Evolutionary conservation across 2,797 vertebrate genomes (phyloP).

Genomic region (Falco columbarius): DNA sequence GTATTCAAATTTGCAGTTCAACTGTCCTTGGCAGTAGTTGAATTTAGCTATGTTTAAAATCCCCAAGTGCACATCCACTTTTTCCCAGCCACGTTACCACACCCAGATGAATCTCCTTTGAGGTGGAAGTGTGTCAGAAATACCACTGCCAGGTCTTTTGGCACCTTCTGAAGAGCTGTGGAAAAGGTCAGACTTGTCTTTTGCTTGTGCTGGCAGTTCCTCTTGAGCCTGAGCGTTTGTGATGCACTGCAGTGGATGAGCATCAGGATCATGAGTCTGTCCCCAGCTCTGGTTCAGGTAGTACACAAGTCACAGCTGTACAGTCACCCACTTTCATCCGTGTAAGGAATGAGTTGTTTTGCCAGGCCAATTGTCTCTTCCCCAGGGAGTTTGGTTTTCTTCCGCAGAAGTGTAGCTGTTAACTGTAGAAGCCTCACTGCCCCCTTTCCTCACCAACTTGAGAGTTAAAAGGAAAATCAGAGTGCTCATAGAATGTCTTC

Average conservation of each 20-base stretch:
- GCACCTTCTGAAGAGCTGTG: neutral
- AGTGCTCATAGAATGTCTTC: too few relatives aligned
- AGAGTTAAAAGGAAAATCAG: neutral
- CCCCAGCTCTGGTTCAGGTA: neutral
- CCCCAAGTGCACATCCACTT: neutral
- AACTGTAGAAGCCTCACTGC: neutral
- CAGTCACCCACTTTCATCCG: neutral
- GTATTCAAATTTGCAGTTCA: neutral
- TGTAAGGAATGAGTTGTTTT: neutral
- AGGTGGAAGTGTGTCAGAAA: neutral
- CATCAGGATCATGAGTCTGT: neutral
- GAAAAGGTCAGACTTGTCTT: neutral
- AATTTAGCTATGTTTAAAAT: neutral
- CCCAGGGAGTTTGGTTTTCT: neutral
- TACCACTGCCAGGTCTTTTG: neutral
- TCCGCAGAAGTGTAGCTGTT: neutral
- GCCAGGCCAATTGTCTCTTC: neutral
- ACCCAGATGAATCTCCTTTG: neutral
- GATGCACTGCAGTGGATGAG: rapidly evolving
- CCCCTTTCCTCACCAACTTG: neutral
- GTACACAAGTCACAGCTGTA: neutral
- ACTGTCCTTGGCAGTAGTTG: neutral
- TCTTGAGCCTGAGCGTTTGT: neutral
- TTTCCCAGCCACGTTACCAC: neutral
- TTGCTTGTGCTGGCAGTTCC: neutral